phyloP scores from a whole-genome alignment of 2,888 invertebrate genomes.

The Pachydiplax longipennis region DNA sequence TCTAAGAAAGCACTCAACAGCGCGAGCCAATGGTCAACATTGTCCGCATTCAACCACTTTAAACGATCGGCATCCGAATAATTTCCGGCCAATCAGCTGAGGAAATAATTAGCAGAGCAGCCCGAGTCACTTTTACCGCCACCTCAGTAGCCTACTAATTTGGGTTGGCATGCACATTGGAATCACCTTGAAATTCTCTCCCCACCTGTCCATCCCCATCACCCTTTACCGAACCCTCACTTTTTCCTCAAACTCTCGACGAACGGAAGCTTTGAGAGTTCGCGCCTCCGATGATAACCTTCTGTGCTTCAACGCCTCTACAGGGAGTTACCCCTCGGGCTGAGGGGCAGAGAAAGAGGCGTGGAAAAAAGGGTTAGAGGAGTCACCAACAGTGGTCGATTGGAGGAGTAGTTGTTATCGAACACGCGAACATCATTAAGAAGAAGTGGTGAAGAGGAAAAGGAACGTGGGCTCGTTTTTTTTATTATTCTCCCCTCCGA shows the following conservation, averaged over 20 bases:
- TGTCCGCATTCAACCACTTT: too few relatives aligned
- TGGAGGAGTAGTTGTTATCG: not conserved
- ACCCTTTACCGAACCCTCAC: not conserved
- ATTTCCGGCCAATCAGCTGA: too few relatives aligned
- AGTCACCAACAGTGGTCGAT: not conserved
- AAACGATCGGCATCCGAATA: too few relatives aligned
- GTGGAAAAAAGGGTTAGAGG: not conserved
- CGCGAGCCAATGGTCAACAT: too few relatives aligned
- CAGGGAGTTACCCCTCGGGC: not conserved
- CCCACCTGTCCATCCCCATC: not conserved
- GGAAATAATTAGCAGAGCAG: too few relatives aligned
- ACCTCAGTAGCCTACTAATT: too few relatives aligned
- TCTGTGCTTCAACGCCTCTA: not conserved
- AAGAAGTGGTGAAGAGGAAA: not conserved
- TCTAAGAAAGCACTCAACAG: too few relatives aligned
- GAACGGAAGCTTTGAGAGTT: not conserved
- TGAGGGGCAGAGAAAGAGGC: not conserved
- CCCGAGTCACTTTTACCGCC: too few relatives aligned
- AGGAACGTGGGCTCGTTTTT: not conserved
- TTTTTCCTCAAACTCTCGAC: not conserved
- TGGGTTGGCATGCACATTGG: too few relatives aligned
- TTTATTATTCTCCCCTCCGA: too few relatives aligned
- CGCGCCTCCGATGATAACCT: not conserved
- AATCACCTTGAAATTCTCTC: not conserved
- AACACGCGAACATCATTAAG: not conserved